Conservation (phyloP, 2,113 vertebrate species). For the Marmota flaviventris region DNA sequence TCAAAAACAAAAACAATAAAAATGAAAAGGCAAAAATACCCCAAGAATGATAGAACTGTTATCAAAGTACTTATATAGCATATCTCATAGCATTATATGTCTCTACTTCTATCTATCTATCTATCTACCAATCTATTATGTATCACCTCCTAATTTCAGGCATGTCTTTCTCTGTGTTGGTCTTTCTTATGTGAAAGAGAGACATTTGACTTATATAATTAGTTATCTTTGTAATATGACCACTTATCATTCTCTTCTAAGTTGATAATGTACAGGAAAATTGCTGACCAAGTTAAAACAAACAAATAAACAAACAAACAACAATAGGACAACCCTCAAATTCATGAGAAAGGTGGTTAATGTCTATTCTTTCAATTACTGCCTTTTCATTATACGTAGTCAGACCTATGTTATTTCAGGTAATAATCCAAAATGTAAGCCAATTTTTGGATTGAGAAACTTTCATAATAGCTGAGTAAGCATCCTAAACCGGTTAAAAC, state of each 20-base stretch:
- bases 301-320: not conserved
- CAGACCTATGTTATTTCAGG: not conserved
- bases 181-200: not conserved
- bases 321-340: not conserved
- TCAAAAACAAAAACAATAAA: too few relatives aligned
- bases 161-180: not conserved
- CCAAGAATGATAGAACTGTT: not conserved
- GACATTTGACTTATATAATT: not conserved
- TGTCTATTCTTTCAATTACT: not conserved
- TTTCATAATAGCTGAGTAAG: not conserved
- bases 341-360: not conserved
- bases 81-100: not conserved
- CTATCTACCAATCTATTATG: too few relatives aligned
- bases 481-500: not conserved
- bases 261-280: not conserved
- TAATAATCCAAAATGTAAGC: not conserved
- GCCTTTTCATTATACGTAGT: not conserved
- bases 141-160: not conserved
- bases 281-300: not conserved
- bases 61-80: not conserved
- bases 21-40: not conserved
- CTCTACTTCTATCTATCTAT: too few relatives aligned
- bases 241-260: not conserved
- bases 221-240: not conserved
- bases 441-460: not conserved